A percentile compares a stretch with the other conserved stretches of the same genome.
phyloP scores from a whole-genome alignment of 2,797 vertebrate species.

The Microchirus variegatus region DNA sequence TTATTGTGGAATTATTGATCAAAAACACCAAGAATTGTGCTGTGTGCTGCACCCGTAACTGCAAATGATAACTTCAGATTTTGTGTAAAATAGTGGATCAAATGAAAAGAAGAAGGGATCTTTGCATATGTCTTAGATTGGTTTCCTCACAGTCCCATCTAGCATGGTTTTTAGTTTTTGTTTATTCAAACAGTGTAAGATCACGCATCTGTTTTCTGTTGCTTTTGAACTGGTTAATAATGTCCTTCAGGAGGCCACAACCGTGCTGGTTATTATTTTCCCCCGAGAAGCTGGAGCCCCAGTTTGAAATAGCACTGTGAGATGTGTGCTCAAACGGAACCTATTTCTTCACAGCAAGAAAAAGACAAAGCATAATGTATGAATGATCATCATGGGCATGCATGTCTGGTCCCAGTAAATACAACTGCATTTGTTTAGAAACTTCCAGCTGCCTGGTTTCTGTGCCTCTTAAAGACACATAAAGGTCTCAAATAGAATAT shows the following conservation, averaged over 20 bases:
- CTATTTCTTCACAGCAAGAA: not conserved
- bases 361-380: constrained; percentile 44
- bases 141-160: constrained; percentile 11
- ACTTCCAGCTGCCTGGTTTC: constrained; percentile 17
- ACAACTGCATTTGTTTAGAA: constrained; percentile 39
- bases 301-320: constrained; percentile 50
- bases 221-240: constrained; percentile 59
- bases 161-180: constrained; percentile 7
- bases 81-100: not conserved
- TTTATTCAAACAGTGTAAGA: constrained; percentile 25
- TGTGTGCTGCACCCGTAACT: constrained; percentile 1
- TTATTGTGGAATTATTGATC: not conserved
- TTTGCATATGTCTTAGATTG: not conserved
- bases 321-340: constrained; percentile 51
- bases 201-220: constrained; percentile 44
- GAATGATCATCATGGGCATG: constrained; percentile 37
- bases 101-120: not conserved
- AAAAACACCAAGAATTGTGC: not conserved
- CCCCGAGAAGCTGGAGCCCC: constrained; percentile 34
- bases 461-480: constrained; percentile 10
- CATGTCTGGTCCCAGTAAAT: constrained; percentile 27
- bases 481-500: not conserved
- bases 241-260: constrained; percentile 50
- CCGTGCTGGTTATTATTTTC: constrained; percentile 50
- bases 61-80: constrained; percentile 2